Percentiles rank a stretch among this genome's conserved stretches.
Conservation (phyloP, 2,797 vertebrate genomes). For the Cyclopterus lumpus region DNA sequence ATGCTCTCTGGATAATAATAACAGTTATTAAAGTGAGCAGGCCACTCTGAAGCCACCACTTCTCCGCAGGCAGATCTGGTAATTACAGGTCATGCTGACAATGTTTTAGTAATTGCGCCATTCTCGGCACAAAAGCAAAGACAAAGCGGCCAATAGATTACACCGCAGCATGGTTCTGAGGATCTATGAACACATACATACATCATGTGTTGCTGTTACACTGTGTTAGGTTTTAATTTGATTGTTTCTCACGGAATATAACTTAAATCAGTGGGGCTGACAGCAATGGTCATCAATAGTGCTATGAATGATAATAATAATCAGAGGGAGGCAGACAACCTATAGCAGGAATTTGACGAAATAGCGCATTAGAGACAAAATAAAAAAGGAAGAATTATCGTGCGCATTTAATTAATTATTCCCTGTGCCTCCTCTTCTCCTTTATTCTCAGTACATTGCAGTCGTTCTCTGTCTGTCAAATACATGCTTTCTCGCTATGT, state of each 20-base stretch:
- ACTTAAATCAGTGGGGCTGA: slow-evolving; percentile 63
- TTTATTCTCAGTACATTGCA: slow-evolving; percentile 11
- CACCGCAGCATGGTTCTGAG: slow-evolving; percentile 54
- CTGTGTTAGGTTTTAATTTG: slow-evolving; percentile 59
- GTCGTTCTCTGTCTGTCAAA: slow-evolving; percentile 20
- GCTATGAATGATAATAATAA: slow-evolving; percentile 68
- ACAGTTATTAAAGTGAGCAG: slow-evolving; percentile 81
- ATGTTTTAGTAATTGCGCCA: slow-evolving; percentile 81
- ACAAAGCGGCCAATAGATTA: slow-evolving; percentile 66
- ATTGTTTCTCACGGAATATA: slow-evolving; percentile 55
- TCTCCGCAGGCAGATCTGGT: slow-evolving; percentile 77
- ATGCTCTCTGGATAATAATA: slow-evolving; percentile 81
- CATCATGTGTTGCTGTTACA: slow-evolving; percentile 60
- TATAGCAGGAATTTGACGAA: slow-evolving; percentile 40
- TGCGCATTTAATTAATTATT: slow-evolving; percentile 39
- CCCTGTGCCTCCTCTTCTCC: neutral
- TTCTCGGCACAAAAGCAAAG: slow-evolving; percentile 71
- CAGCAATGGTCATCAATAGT: slow-evolving; percentile 59
- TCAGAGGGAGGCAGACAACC: slow-evolving; percentile 40
- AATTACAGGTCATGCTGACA: slow-evolving; percentile 82
- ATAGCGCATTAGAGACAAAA: slow-evolving; percentile 26
- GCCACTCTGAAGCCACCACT: slow-evolving; percentile 73
- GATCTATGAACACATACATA: slow-evolving; percentile 45
- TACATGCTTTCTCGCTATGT: slow-evolving; percentile 1
- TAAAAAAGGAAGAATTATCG: slow-evolving; percentile 12